Conservation (phyloP, 2,113 vertebrate genomes). For the Leuciscus idus region DNA sequence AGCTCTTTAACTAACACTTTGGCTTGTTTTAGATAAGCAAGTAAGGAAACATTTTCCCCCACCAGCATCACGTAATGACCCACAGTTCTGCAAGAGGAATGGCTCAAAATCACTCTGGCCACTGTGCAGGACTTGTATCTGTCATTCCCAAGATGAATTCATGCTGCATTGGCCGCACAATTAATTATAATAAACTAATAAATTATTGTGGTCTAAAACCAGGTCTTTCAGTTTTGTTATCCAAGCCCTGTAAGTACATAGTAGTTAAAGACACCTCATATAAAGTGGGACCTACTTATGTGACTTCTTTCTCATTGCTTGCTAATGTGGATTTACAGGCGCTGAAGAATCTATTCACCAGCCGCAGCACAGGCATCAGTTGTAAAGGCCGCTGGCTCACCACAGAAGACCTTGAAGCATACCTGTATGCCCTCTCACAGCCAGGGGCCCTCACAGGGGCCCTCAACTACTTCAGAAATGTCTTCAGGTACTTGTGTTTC, state of each 20-base stretch:
- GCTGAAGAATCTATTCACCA: slow-evolving; percentile 90
- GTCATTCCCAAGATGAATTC: no score
- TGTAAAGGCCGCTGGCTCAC: slow-evolving; percentile 88
- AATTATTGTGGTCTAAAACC: no score
- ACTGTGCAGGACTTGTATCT: no score
- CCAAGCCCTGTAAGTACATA: neutral
- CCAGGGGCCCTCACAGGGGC: slow-evolving; percentile 93
- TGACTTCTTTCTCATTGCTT: slow-evolving; percentile 25
- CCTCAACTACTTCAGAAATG: slow-evolving; percentile 93
- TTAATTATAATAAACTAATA: no score
- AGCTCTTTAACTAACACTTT: neutral
- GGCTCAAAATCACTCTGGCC: no score
- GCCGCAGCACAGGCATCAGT: slow-evolving; percentile 88
- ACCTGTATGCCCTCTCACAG: slow-evolving; percentile 93
- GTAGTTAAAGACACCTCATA: neutral
- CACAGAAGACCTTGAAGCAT: slow-evolving; percentile 91
- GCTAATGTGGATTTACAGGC: slow-evolving; percentile 70
- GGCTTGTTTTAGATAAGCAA: no score
- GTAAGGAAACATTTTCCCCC: no score
- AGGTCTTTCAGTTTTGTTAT: no score
- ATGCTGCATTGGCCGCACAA: no score
- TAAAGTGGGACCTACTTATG: neutral
- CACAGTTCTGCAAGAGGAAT: no score
- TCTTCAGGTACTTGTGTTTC: slow-evolving; percentile 84
- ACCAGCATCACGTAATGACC: no score